Conservation (phyloP, 2,113 vertebrate genomes). For the Craseonycteris thonglongyai region DNA sequence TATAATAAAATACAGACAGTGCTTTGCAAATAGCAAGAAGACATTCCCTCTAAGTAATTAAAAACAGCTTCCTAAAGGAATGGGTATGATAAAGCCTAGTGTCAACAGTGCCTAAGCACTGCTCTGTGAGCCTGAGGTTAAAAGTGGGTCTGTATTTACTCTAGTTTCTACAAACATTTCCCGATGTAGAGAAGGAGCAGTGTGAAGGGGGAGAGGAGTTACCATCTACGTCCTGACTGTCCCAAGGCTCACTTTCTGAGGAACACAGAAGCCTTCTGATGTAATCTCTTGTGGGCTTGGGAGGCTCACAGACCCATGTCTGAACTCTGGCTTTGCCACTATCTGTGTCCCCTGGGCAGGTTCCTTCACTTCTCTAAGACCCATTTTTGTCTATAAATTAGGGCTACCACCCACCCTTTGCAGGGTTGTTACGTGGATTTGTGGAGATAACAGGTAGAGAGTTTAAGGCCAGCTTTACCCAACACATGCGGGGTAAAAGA, state of each 20-base stretch:
- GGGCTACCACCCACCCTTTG: neutral
- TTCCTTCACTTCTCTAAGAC: neutral
- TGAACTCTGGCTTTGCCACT: neutral
- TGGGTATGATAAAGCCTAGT: neutral
- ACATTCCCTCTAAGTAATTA: slow-evolving; percentile 11
- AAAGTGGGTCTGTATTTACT: neutral
- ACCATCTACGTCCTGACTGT: neutral
- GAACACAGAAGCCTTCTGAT: neutral
- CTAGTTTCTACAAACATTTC: neutral
- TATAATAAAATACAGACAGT: neutral
- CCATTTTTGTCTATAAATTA: neutral
- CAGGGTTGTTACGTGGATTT: neutral
- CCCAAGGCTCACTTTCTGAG: neutral
- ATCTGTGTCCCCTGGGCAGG: neutral
- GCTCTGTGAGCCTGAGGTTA: neutral
- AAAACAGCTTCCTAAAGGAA: slow-evolving; percentile 7
- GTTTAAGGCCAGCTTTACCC: neutral
- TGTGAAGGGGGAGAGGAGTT: neutral
- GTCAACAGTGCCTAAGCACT: neutral
- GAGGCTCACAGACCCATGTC: neutral
- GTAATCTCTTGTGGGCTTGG: fast-evolving
- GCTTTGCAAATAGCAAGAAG: slow-evolving; percentile 28
- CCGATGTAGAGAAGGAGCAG: neutral
- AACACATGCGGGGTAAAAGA: neutral
- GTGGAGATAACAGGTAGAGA: neutral